Evolutionary conservation across 2,888 invertebrate genomes (phyloP).

Genomic region (Apamea monoglypha): DNA sequence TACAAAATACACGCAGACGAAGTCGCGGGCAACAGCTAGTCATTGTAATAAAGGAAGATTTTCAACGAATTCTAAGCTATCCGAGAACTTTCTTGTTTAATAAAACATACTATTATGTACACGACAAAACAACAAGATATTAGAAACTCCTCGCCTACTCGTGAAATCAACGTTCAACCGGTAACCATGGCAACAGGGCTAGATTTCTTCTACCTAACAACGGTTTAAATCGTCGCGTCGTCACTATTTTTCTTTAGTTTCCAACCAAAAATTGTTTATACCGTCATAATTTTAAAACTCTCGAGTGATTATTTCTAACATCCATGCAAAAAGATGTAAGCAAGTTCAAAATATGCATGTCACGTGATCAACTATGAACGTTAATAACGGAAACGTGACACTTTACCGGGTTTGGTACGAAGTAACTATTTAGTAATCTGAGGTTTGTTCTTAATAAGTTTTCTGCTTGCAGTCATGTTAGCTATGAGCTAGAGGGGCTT

Average conservation of each 20-base stretch:
- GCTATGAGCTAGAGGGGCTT: background rate
- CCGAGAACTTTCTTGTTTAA: background rate
- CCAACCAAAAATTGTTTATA: too few species aligned
- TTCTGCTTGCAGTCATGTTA: too few species aligned
- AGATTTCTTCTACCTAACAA: slow-evolving; percentile 8
- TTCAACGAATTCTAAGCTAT: background rate
- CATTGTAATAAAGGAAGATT: background rate
- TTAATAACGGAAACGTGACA: too few species aligned
- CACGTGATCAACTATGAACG: too few species aligned
- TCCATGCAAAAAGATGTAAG: too few species aligned
- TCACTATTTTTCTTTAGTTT: too few species aligned
- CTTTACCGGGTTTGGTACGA: too few species aligned
- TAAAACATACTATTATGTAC: background rate
- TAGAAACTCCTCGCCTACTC: slow-evolving; percentile 14
- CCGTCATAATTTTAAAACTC: too few species aligned
- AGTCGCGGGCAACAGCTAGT: background rate
- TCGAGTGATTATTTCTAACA: too few species aligned
- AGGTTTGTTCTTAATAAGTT: too few species aligned
- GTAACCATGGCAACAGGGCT: slow-evolving; percentile 20
- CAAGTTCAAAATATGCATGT: too few species aligned
- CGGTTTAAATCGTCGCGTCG: background rate
- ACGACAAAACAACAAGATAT: slow-evolving; percentile 12
- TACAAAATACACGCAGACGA: background rate
- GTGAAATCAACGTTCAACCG: slow-evolving; percentile 3
- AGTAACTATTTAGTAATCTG: too few species aligned